A percentile compares a stretch with the other conserved stretches of the same genome.
Conservation (phyloP, 2,797 vertebrate genomes). For the Brachymystax lenok region DNA sequence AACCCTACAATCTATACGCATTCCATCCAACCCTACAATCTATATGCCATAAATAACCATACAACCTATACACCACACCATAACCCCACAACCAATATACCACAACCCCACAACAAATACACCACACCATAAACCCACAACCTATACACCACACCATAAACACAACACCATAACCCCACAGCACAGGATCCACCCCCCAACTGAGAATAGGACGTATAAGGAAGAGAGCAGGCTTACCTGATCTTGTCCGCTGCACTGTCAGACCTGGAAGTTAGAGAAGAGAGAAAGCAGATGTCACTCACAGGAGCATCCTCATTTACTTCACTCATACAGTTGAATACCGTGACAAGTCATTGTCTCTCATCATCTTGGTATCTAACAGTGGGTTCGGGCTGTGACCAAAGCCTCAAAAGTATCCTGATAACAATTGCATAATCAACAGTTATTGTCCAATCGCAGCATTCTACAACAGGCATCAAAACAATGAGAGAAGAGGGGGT, state of each 20-base stretch:
- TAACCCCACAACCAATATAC: too few relatives aligned
- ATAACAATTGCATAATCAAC: not conserved
- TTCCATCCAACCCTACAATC: too few relatives aligned
- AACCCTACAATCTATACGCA: too few relatives aligned
- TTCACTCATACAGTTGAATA: not conserved
- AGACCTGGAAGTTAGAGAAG: conserved; percentile 61
- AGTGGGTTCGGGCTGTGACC: not conserved
- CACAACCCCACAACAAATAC: too few relatives aligned
- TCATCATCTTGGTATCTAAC: not conserved
- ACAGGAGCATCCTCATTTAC: not conserved
- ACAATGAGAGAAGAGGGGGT: not conserved
- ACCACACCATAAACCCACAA: not conserved
- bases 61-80: too few relatives aligned
- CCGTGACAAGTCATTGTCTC: not conserved
- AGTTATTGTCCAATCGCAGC: too few relatives aligned
- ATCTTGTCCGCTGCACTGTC: conserved; percentile 79
- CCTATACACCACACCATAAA: not conserved
- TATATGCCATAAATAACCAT: too few relatives aligned
- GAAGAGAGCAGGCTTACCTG: conserved; percentile 61
- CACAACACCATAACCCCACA: not conserved
- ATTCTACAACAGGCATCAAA: not conserved
- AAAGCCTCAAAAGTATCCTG: not conserved
- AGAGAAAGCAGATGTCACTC: conserved; percentile 26
- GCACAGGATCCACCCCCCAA: not conserved
- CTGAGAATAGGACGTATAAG: not conserved